Percentiles rank a stretch among this genome's conserved stretches.
These are phyloP conservation scores for Drosophila koepferae DNA, from an alignment of 2,888 invertebrate species.

Conservation along the genomic window DNA sequence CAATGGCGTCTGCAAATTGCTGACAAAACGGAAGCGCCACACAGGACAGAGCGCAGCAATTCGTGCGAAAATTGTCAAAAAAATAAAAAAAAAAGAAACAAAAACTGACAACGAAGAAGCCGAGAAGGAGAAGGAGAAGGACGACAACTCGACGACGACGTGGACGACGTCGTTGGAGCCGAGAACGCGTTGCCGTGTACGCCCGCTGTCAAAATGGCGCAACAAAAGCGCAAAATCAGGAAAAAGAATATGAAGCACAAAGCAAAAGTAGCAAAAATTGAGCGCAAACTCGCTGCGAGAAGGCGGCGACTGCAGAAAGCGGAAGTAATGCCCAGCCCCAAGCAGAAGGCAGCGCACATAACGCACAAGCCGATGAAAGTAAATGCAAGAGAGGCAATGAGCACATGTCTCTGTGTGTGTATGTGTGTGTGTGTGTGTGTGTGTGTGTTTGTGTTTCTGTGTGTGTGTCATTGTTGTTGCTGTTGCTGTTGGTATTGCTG, in stretches of 20 bases:
- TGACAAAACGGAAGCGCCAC: conserved; percentile 58
- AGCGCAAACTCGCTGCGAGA: conserved; percentile 71
- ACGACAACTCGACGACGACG: conserved; percentile 5
- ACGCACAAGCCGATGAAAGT: conserved; percentile 59
- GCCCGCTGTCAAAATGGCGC: conserved; percentile 57
- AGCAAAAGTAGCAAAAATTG: conserved; percentile 79
- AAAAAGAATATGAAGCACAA: conserved; percentile 69
- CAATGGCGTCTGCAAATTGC: conserved; percentile 68
- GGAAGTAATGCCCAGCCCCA: conserved; percentile 56
- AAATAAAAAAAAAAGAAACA: conserved; percentile 1
- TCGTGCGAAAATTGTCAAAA: conserved; percentile 63
- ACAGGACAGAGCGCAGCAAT: conserved; percentile 38
- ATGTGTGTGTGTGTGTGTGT: conserved; percentile 18
- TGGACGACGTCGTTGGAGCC: conserved; percentile 5
- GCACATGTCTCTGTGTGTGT: conserved; percentile 17
- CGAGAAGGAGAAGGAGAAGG: conserved; percentile 13
- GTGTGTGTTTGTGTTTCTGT: conserved; percentile 16
- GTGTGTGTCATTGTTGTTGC: conserved; percentile 29
- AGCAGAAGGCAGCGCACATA: conserved; percentile 52
- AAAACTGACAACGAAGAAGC: conserved; percentile 45
- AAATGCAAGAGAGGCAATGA: conserved; percentile 58
- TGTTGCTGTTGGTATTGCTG: not conserved
- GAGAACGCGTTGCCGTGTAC: conserved; percentile 8
- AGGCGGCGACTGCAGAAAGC: conserved; percentile 37
- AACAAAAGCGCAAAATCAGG: conserved; percentile 77